Conservation (phyloP, 92 coral and sea anemone genomes). For the Paragorgia papillata region DNA sequence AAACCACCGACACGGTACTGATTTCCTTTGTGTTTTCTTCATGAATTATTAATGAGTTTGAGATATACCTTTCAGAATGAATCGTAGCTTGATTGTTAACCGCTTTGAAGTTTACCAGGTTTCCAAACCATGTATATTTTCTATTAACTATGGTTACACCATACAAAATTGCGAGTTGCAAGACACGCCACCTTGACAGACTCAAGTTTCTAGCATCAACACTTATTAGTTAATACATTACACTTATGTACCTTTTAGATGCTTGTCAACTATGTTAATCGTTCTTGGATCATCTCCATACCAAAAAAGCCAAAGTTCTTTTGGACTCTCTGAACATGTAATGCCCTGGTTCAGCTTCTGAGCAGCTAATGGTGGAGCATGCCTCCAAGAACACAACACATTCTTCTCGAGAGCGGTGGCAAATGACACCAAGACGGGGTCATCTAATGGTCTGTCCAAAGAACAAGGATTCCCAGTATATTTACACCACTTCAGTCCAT, state of each 20-base stretch:
- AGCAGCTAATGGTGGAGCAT: constrained; percentile 56
- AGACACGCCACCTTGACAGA: too few relatives aligned
- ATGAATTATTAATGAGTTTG: too few relatives aligned
- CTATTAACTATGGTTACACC: too few relatives aligned
- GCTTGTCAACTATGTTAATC: constrained; percentile 79
- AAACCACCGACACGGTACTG: too few relatives aligned
- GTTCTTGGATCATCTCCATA: constrained; percentile 96
- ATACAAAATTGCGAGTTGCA: too few relatives aligned
- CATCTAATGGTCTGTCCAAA: constrained; percentile 68
- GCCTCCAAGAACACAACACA: constrained; percentile 92
- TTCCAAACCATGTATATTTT: too few relatives aligned
- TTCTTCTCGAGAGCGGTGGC: constrained; percentile 84
- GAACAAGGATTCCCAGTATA: constrained; percentile 65
- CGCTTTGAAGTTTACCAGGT: too few relatives aligned
- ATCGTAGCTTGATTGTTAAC: too few relatives aligned
- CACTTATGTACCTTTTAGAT: constrained; percentile 80
- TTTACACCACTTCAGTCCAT: constrained; percentile 96
- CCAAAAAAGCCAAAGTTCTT: constrained; percentile 99
- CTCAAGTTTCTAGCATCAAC: too few relatives aligned
- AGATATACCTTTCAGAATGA: too few relatives aligned
- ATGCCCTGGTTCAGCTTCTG: constrained; percentile 58
- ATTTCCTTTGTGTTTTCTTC: too few relatives aligned
- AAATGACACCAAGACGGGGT: constrained; percentile 88
- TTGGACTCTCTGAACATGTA: constrained; percentile 60
- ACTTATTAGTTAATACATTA: too few relatives aligned